Base-by-base conservation (phyloP, 2,113 vertebrate genomes). In the Marcusenius ussheri region DNA sequence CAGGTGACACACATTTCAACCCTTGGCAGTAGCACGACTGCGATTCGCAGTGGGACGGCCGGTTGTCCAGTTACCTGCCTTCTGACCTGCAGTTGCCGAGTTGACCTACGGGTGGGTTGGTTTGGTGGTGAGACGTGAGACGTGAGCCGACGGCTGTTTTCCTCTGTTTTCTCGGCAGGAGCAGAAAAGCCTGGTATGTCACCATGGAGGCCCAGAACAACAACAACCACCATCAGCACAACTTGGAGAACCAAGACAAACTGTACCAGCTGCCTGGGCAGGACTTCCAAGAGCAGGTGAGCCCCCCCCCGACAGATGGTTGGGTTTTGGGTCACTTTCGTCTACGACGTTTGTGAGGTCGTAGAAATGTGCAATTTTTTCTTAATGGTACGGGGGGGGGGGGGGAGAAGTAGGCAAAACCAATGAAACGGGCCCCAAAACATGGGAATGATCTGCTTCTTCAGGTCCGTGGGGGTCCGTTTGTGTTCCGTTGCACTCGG, bases 161-260 rank as follows among this genome's bases (percentile, higher is more conserved):
- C 46, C 19, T 45, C 7, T 87, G 92, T 62, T 93, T 90, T 91
- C 47, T n/a, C 19, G 24, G 46, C 85, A 91, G 91, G 88, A 66
- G 93, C 84, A 3, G 93, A 91, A 83, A 91, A 19, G 49, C 80
- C 94, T 96, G 96, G 95, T 93, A 97, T 97, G 96, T 91, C 92
- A 96, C 93, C 92, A 97, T 97, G 97, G 97, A 96, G 90, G 95
- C 96, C 92, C 96, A 96, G 91, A 95, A 96, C 49, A 94, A 94
- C 93, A 96, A 51, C 24, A 92, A 95, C 1, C 94, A 95, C 51
- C 70, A 66, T 15, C 93, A 96, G 1, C 94, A 95, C 53, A 95
- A 95, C 0, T 94, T 96, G 90, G 96, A 95, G 93, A 95, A 95
- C 93, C 95, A 95, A 58, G 95, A 93, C 91, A 97, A 92, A 92